Evolutionary conservation across 2,888 invertebrate species (phyloP).

Genomic region (Yponomeuta evonymella): DNA sequence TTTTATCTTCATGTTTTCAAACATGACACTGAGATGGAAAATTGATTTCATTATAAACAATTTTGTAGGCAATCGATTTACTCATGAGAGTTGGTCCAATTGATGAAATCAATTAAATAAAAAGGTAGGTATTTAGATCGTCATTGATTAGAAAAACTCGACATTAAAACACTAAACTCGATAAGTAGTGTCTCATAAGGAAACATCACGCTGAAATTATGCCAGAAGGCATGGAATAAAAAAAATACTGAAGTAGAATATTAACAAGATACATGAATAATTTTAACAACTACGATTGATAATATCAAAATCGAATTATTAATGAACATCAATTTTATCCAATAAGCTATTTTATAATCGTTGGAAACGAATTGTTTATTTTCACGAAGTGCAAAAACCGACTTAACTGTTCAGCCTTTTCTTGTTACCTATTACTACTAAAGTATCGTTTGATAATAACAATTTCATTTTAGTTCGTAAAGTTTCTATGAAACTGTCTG

Average conservation of each 20-base stretch:
- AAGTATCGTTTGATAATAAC: constrained; percentile 67
- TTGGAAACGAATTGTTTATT: constrained; percentile 9
- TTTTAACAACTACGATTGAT: constrained; percentile 16
- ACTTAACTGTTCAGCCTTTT: constrained; percentile 69
- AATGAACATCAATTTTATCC: constrained; percentile 12
- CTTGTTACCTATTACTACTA: constrained; percentile 59
- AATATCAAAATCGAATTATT: constrained; percentile 16
- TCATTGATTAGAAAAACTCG: not conserved
- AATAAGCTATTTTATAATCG: constrained; percentile 15
- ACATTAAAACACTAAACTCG: too few relatives aligned
- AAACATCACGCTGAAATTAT: not conserved
- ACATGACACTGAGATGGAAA: not conserved
- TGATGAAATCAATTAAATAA: not conserved
- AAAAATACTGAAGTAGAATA: constrained; percentile 5
- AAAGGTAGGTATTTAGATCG: not conserved
- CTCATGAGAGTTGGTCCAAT: not conserved
- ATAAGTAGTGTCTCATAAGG: not conserved
- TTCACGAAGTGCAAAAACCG: constrained; percentile 46
- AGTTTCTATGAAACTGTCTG: constrained; percentile 72
- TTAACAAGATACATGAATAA: constrained; percentile 11
- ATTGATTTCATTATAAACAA: not conserved
- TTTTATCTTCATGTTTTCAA: not conserved
- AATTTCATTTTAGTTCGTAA: constrained; percentile 43
- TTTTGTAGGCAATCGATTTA: not conserved
- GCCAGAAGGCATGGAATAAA: not conserved